These are phyloP conservation scores for Ferrisia virgata DNA, from an alignment of 2,888 invertebrate genomes.

Conservation along the genomic window DNA sequence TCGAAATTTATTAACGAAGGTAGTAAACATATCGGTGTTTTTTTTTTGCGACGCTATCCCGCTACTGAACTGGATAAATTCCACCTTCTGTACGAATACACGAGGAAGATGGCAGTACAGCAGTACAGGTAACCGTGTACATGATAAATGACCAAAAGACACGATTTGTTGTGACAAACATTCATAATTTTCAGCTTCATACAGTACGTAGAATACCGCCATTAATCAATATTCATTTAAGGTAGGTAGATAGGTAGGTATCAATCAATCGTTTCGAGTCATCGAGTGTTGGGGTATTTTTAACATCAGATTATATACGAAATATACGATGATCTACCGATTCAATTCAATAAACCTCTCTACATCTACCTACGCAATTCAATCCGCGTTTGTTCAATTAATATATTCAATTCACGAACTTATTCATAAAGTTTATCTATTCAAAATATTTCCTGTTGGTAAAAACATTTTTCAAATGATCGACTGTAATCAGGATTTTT, in stretches of 20 bases:
- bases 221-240: slow-evolving; percentile 14
- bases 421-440: background rate
- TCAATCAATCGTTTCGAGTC: background rate
- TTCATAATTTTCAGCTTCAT: background rate
- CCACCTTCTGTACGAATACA: background rate
- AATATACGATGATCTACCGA: background rate
- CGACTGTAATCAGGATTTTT: background rate
- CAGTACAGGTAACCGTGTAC: background rate
- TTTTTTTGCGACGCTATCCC: background rate
- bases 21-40: background rate
- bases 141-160: slow-evolving; percentile 9
- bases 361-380: too few species aligned
- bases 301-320: background rate
- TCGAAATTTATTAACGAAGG: background rate
- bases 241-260: background rate
- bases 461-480: background rate
- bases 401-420: background rate
- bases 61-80: background rate
- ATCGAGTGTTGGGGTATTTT: background rate
- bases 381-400: background rate
- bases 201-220: background rate
- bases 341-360: background rate
- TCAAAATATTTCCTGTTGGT: background rate
- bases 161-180: background rate
- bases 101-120: background rate